phyloP scores from a whole-genome alignment of 1,140 invertebrate species.

The Hormaphis cornu region DNA sequence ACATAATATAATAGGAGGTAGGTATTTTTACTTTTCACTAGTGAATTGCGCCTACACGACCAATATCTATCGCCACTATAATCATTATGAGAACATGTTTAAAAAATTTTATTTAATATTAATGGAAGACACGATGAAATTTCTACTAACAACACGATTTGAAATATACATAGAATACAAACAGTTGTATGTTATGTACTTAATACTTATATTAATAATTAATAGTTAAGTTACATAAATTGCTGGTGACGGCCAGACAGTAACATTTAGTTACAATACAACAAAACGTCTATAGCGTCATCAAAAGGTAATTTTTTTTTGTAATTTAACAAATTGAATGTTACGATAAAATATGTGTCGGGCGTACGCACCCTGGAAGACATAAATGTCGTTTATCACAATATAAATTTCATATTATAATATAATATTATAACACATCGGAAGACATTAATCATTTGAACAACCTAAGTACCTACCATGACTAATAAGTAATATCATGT shows the following conservation, averaged over 20 bases:
- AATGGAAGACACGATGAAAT: not conserved
- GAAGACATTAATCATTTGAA: not conserved
- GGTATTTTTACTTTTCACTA: no score
- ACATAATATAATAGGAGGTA: no score
- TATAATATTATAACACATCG: not conserved
- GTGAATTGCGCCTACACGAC: not conserved
- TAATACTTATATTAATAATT: not conserved
- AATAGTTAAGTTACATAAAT: not conserved
- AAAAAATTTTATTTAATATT: not conserved
- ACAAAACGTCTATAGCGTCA: not conserved
- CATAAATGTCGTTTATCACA: conserved; percentile 21
- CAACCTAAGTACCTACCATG: not conserved
- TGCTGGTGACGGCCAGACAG: no score
- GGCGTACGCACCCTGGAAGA: not conserved
- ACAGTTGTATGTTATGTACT: not conserved
- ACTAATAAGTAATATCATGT: not conserved
- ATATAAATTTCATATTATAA: conserved; percentile 3
- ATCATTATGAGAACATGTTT: not conserved
- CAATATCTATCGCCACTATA: not conserved
- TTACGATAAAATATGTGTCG: not conserved
- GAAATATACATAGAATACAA: not conserved
- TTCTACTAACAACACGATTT: not conserved
- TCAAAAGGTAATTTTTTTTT: not conserved
- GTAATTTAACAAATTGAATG: not conserved
- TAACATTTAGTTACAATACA: not conserved